Percentiles rank a stretch among this genome's conserved stretches.
Conservation (phyloP, 2,797 vertebrate species). For the Sebastes vulpes region DNA sequence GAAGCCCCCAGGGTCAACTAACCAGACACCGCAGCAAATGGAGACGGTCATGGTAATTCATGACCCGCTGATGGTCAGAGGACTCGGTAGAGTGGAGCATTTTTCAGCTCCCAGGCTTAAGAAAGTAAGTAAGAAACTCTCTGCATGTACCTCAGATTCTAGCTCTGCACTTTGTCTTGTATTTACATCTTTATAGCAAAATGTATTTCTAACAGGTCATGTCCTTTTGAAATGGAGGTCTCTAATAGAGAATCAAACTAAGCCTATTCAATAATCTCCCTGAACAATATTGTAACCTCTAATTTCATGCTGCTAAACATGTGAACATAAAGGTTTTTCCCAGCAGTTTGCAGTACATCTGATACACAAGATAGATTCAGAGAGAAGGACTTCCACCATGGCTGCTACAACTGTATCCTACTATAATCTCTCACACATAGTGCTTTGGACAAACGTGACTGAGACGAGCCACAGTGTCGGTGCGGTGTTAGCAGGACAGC, state of each 20-base stretch:
- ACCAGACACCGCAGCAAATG: conserved; percentile 15
- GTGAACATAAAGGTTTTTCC: neutral
- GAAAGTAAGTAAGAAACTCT: neutral
- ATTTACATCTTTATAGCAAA: neutral
- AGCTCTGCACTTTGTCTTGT: neutral
- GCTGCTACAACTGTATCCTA: rapidly evolving
- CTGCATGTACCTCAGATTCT: neutral
- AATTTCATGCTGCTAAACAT: neutral
- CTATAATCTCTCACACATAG: neutral
- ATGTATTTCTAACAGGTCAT: neutral
- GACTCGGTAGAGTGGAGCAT: neutral
- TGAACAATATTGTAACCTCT: neutral
- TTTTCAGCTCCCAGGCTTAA: neutral
- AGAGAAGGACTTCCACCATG: neutral
- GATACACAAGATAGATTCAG: neutral
- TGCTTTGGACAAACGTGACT: neutral
- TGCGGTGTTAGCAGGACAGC: neutral
- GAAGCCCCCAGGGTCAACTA: conserved; percentile 3
- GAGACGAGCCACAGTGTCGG: neutral
- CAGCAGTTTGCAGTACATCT: neutral
- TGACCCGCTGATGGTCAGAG: neutral
- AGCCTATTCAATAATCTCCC: neutral
- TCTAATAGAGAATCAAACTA: neutral
- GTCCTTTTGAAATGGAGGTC: neutral
- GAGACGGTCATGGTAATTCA: neutral